Evolutionary conservation across 2,797 vertebrate species (phyloP).

Genomic region (Hozukius guyotensis): DNA sequence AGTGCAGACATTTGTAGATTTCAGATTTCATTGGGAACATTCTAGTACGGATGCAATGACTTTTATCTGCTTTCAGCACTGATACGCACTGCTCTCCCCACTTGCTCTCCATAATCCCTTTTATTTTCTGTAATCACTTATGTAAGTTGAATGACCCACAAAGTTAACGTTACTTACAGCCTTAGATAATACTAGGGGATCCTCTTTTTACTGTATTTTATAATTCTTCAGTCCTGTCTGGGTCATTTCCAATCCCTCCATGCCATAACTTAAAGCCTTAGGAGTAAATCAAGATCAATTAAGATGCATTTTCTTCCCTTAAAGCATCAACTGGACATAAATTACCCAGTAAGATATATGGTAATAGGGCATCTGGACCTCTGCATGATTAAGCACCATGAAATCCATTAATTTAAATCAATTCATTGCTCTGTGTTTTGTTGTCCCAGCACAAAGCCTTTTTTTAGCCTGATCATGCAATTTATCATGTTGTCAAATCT

Average conservation of each 20-base stretch:
- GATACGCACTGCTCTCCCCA: background rate
- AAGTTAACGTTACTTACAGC: slow-evolving; percentile 6
- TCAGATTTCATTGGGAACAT: background rate
- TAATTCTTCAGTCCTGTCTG: background rate
- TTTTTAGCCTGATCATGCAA: slow-evolving; percentile 19
- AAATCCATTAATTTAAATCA: slow-evolving; percentile 59
- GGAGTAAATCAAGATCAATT: slow-evolving; percentile 20
- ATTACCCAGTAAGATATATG: slow-evolving; percentile 35
- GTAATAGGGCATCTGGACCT: slow-evolving; percentile 17
- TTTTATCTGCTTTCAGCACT: slow-evolving; percentile 16
- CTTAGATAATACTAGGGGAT: background rate
- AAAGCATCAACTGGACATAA: slow-evolving; percentile 7
- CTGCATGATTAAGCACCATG: slow-evolving; percentile 44
- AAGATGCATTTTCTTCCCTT: background rate
- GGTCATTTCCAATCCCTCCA: background rate
- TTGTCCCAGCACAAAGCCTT: slow-evolving; percentile 3
- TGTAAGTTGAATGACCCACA: slow-evolving; percentile 11
- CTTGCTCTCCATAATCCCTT: slow-evolving; percentile 14
- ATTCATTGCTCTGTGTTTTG: slow-evolving; percentile 24
- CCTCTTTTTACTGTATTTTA: background rate
- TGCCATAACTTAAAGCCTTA: background rate
- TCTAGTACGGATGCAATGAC: slow-evolving; percentile 16
- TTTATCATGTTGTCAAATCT: slow-evolving; percentile 43
- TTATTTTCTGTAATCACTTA: slow-evolving; percentile 25
- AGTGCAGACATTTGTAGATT: slow-evolving; percentile 34